Base-by-base conservation (phyloP, 2,113 vertebrate species). In the Caranx melampygus region DNA sequence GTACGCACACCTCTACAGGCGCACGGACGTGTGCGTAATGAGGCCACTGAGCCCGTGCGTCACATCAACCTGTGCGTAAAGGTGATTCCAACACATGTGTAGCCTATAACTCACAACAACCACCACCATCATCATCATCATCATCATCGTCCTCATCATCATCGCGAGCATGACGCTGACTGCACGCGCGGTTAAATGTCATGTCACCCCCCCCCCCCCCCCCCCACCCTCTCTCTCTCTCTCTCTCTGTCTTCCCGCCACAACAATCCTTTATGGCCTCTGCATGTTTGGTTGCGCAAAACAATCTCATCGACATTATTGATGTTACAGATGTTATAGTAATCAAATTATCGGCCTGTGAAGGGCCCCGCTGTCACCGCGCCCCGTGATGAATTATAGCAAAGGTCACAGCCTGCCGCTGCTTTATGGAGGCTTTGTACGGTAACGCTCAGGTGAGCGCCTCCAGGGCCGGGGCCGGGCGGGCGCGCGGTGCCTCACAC, bases 271-370 rank as follows among this genome's bases (percentile, higher is more conserved):
- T 93, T 94, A 94, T 88, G 88, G 92, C 87, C 89, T 90, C 88
- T 92, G 89, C 93, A 93, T 95, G 94, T 95, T 94, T 94, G 93
- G 92, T 89, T 94, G 94, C 89, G 90, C 92, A 94, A 94, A 94
- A 95, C 94, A 94, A 94, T 94, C 93, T 94, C 91, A 93, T 92
- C 92, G 90, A 94, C 91, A 90, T 94, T 94, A 94, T 94, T 94
- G 94, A 94, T 95, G 94, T 94, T 94, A 95, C 94, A 95, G 94
- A 94, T 95, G 94, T 94, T 94, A 90, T 89, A 90, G 92, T 95
- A 93, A 95, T 95, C 94, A 94, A 93, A 95, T 95, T 95, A 94
- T 93, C 89, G 91, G 93, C 88, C 79, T 93, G 94, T 94, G 94
- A 95, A 95, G 93, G 92, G 92, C 92, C 92, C 90, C 92, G 80